phyloP scores from a whole-genome alignment of 2,888 invertebrate genomes.

The Romanomermis culicivorax region DNA sequence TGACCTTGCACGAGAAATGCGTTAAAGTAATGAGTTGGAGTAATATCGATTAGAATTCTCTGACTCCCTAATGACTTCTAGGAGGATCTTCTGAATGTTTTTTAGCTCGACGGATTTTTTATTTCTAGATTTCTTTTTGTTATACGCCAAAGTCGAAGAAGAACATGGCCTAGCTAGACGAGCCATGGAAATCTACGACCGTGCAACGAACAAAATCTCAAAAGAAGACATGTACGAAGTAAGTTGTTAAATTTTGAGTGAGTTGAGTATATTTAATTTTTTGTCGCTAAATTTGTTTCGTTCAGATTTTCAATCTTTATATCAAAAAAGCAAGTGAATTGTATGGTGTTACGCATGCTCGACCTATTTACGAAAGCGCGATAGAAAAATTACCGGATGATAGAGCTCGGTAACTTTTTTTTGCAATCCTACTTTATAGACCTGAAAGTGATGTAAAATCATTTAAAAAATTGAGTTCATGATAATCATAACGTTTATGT shows the following conservation, averaged over 20 bases:
- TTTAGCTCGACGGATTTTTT: too few species aligned
- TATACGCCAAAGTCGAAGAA: slow-evolving; percentile 95
- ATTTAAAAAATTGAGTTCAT: too few species aligned
- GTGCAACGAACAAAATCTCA: slow-evolving; percentile 72
- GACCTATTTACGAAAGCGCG: slow-evolving; percentile 92
- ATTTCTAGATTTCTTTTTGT: slow-evolving; percentile 49
- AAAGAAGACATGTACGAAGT: slow-evolving; percentile 79
- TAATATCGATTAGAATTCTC: too few species aligned
- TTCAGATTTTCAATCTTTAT: slow-evolving; percentile 81
- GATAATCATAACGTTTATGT: too few species aligned
- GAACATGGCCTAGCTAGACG: slow-evolving; percentile 89
- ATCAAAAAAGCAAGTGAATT: slow-evolving; percentile 93
- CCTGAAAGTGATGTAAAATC: slow-evolving; percentile 6
- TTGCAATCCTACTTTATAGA: neutral
- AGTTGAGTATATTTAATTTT: too few species aligned
- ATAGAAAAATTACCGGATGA: slow-evolving; percentile 77
- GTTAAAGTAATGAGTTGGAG: neutral
- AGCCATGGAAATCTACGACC: slow-evolving; percentile 96
- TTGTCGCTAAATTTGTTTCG: too few species aligned
- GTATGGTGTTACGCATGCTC: slow-evolving; percentile 83
- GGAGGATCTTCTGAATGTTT: too few species aligned
- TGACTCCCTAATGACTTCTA: too few species aligned
- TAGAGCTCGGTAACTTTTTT: slow-evolving; percentile 40
- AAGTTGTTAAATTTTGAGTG: slow-evolving; percentile 13
- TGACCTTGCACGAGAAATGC: neutral